Evolutionary conservation across 1,140 invertebrate species (phyloP).

Genomic region (Myzus persicae): DNA sequence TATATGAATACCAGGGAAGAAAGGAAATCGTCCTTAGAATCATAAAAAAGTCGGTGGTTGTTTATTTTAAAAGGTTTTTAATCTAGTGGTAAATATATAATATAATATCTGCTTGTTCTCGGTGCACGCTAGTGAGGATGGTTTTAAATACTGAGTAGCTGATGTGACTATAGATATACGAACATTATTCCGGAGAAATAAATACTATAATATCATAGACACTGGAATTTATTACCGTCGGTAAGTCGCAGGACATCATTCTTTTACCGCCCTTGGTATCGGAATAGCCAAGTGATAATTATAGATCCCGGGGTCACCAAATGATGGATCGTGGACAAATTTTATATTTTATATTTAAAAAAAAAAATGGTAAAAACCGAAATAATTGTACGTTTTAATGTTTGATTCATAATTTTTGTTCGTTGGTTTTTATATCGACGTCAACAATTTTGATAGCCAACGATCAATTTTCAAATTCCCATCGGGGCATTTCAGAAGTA

Average conservation of each 20-base stretch:
- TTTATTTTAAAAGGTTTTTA: slow-evolving; percentile 54
- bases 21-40: slow-evolving; percentile 47
- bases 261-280: not conserved
- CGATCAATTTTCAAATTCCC: too few relatives aligned
- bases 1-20: not conserved
- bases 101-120: not conserved
- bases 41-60: not conserved
- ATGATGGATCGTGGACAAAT: too few relatives aligned
- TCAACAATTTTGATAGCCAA: too few relatives aligned
- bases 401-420: too few relatives aligned
- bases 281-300: too few relatives aligned
- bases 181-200: not conserved
- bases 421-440: too few relatives aligned
- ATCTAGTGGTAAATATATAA: not conserved
- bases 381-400: too few relatives aligned
- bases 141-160: not conserved
- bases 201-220: too few relatives aligned
- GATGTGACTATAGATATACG: not conserved
- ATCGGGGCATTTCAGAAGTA: too few relatives aligned
- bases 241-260: not conserved
- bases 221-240: not conserved
- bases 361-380: too few relatives aligned
- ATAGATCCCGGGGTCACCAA: too few relatives aligned
- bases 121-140: not conserved
- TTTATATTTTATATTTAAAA: too few relatives aligned